Conservation (phyloP, 2,888 invertebrate genomes). For the Lomographa bimaculata region DNA sequence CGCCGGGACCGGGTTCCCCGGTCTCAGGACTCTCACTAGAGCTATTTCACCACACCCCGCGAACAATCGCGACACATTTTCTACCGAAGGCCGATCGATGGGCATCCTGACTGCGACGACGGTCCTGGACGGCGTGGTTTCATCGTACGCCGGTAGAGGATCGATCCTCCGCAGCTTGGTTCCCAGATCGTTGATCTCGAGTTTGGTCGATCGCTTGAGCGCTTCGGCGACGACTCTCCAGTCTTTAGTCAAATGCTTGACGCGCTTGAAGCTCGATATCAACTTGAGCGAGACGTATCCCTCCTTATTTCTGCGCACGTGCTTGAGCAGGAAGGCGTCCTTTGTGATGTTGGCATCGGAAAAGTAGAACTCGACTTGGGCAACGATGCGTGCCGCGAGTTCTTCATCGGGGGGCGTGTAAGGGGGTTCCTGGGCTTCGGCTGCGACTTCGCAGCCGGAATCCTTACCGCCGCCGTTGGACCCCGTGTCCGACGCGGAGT, state of each 20-base stretch:
- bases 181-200: conserved; percentile 95
- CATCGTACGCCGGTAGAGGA: conserved; percentile 94
- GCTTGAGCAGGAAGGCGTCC: conserved; percentile 97
- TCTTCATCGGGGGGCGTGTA: conserved; percentile 90
- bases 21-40: conserved; percentile 92
- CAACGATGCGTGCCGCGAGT: conserved; percentile 89
- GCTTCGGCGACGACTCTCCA: conserved; percentile 97
- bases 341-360: conserved; percentile 97
- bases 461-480: conserved; percentile 85
- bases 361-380: conserved; percentile 97
- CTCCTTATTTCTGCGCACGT: conserved; percentile 96
- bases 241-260: conserved; percentile 96
- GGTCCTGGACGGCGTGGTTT: conserved; percentile 95
- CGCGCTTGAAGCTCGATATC: conserved; percentile 97
- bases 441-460: conserved; percentile 86
- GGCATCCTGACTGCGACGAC: conserved; percentile 95
- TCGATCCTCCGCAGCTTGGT: conserved; percentile 94
- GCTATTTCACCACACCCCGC: conserved; percentile 95
- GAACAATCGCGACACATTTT: conserved; percentile 96
- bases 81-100: conserved; percentile 92
- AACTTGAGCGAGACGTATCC: conserved; percentile 97
- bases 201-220: conserved; percentile 88
- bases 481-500: conserved; percentile 85
- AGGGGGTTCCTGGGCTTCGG: conserved; percentile 83
- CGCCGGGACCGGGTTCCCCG: conserved; percentile 95